These are phyloP conservation scores for Pseudochaenichthys georgianus DNA, from an alignment of 2,797 vertebrate genomes.

Conservation along the genomic window DNA sequence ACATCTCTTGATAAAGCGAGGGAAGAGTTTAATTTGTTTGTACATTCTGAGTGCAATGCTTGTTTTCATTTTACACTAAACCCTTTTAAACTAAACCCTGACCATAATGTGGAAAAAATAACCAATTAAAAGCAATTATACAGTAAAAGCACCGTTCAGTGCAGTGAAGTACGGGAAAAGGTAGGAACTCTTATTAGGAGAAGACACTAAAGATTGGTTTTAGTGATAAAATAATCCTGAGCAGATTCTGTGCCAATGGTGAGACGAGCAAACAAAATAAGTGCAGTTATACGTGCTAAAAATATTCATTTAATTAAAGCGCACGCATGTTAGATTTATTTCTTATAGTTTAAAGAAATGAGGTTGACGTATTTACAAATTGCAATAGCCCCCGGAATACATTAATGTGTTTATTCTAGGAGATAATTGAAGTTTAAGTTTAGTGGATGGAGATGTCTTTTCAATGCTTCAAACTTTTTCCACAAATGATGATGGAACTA, in stretches of 20 bases:
- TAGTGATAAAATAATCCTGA: background rate
- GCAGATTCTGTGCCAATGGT: constrained; percentile 1
- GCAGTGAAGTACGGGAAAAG: background rate
- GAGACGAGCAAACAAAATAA: too few species aligned
- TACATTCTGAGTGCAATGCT: background rate
- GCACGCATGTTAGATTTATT: background rate
- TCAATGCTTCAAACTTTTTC: background rate
- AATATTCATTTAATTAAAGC: background rate
- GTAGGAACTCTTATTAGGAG: background rate
- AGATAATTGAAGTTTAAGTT: background rate
- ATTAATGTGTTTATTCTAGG: background rate
- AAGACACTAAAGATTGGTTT: background rate
- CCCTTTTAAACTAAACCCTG: background rate
- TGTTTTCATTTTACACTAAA: background rate
- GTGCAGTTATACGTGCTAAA: background rate
- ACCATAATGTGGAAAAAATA: background rate
- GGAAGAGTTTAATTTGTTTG: background rate
- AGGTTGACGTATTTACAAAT: background rate
- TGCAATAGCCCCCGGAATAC: background rate
- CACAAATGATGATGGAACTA: background rate
- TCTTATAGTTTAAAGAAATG: background rate
- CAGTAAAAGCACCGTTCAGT: background rate
- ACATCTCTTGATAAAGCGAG: background rate
- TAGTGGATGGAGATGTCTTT: background rate
- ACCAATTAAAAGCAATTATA: constrained; percentile 4